Percentiles rank a stretch among this genome's conserved stretches.
These are phyloP conservation scores for Oryzias woworae DNA, from an alignment of 2,113 vertebrate genomes.

Conservation along the genomic window DNA sequence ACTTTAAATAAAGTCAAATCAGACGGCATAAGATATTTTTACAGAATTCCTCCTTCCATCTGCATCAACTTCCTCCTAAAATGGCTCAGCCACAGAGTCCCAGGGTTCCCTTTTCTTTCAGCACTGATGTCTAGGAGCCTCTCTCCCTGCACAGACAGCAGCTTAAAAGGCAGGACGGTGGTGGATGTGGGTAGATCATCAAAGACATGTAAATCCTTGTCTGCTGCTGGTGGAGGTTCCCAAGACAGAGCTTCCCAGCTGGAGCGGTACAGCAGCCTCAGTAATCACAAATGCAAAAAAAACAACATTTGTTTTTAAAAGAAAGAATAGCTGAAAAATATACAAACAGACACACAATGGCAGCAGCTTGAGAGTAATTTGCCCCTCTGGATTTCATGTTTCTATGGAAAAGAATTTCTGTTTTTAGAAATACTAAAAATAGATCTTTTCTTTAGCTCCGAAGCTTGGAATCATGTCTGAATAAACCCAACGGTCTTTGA, in stretches of 20 bases:
- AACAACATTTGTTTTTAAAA: slow-evolving; percentile 5
- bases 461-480: slow-evolving; percentile 50
- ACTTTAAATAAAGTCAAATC: slow-evolving; percentile 6
- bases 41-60: background rate
- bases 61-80: background rate
- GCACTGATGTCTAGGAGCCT: slow-evolving; percentile 29
- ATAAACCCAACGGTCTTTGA: slow-evolving; percentile 33
- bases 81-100: slow-evolving; percentile 13
- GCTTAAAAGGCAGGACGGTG: slow-evolving; percentile 27
- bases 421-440: slow-evolving; percentile 73
- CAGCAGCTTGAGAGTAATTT: slow-evolving; percentile 48
- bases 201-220: slow-evolving; percentile 49
- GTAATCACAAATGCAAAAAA: slow-evolving; percentile 31
- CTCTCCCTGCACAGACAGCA: background rate
- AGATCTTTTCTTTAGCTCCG: slow-evolving; percentile 60
- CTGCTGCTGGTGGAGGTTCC: slow-evolving; percentile 57
- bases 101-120: slow-evolving; percentile 16
- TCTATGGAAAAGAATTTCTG: slow-evolving; percentile 74
- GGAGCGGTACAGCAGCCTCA: slow-evolving; percentile 23
- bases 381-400: slow-evolving; percentile 68
- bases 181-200: slow-evolving; percentile 23
- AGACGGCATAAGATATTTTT: background rate
- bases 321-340: slow-evolving; percentile 15
- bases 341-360: slow-evolving; percentile 8
- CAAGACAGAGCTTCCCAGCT: slow-evolving; percentile 44